These are phyloP conservation scores for Andrena chrysosceles DNA, from an alignment of 2,888 invertebrate species.

Conservation along the genomic window DNA sequence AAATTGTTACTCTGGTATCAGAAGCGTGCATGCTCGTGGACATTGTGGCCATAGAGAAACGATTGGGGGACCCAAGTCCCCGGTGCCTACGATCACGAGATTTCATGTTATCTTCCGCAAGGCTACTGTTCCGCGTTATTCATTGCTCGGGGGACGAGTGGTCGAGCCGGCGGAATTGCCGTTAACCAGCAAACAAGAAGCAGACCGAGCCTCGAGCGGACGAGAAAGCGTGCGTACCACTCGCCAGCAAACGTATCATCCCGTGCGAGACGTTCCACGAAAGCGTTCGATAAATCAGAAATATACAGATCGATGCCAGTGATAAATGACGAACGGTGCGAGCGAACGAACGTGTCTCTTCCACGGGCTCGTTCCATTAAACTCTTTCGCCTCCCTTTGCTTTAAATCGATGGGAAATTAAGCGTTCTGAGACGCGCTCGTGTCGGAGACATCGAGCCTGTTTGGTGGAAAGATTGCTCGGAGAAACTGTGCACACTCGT, in stretches of 20 bases:
- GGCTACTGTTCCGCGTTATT: not conserved
- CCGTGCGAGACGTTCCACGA: constrained; percentile 14
- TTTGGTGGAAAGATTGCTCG: not conserved
- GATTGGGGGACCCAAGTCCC: not conserved
- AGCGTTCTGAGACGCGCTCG: constrained; percentile 1
- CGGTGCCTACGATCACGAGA: not conserved
- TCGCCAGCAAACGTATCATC: not conserved
- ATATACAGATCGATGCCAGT: not conserved
- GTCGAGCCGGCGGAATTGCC: not conserved
- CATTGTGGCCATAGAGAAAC: not conserved
- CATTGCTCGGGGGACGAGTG: not conserved
- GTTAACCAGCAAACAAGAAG: not conserved
- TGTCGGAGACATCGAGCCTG: constrained; percentile 8
- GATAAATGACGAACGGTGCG: constrained; percentile 14
- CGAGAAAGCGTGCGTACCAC: too few relatives aligned
- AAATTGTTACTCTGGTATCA: constrained; percentile 19
- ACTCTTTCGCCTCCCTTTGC: not conserved
- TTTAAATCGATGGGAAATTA: constrained; percentile 18
- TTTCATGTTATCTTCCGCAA: not conserved
- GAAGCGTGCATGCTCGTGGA: not conserved
- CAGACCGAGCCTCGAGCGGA: not conserved
- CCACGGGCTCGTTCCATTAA: constrained; percentile 6
- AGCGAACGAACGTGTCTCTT: not conserved
- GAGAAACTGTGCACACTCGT: not conserved
- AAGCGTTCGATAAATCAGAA: constrained; percentile 21